Evolutionary conservation across 2,113 vertebrate species (phyloP).

Genomic region (Sinocyclocheilus grahami): DNA sequence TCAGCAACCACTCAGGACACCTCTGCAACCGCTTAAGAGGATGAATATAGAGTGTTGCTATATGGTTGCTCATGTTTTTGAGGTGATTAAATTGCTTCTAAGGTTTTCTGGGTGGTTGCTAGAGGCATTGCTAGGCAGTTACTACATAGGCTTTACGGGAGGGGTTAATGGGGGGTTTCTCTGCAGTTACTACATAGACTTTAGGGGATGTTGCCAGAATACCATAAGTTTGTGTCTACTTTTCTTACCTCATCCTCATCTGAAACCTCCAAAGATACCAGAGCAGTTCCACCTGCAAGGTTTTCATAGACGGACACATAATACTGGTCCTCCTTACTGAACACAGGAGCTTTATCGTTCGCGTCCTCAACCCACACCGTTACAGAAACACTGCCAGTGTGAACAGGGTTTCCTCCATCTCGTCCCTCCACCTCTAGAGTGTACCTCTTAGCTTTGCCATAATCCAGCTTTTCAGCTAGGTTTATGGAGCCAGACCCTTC

Average conservation of each 20-base stretch:
- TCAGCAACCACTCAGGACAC: too few species aligned
- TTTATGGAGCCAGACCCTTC: slow-evolving; percentile 62
- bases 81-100: too few species aligned
- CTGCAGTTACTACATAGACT: too few species aligned
- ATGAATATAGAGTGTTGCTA: too few species aligned
- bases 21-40: too few species aligned
- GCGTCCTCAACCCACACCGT: slow-evolving; percentile 70
- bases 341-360: slow-evolving; percentile 78
- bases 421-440: slow-evolving; percentile 69
- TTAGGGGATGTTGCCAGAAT: too few species aligned
- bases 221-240: background rate
- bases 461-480: slow-evolving; percentile 72
- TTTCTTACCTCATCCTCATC: slow-evolving; percentile 76
- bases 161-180: too few species aligned
- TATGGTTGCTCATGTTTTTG: too few species aligned
- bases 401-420: slow-evolving; percentile 71
- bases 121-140: too few species aligned
- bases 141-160: too few species aligned
- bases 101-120: too few species aligned
- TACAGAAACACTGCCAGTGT: slow-evolving; percentile 57
- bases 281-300: slow-evolving; percentile 66
- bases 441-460: slow-evolving; percentile 66
- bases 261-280: slow-evolving; percentile 71
- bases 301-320: slow-evolving; percentile 73
- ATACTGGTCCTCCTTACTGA: slow-evolving; percentile 68